Conservation (phyloP, 1,140 invertebrate genomes). For the Macrobrachium rosenbergii region DNA sequence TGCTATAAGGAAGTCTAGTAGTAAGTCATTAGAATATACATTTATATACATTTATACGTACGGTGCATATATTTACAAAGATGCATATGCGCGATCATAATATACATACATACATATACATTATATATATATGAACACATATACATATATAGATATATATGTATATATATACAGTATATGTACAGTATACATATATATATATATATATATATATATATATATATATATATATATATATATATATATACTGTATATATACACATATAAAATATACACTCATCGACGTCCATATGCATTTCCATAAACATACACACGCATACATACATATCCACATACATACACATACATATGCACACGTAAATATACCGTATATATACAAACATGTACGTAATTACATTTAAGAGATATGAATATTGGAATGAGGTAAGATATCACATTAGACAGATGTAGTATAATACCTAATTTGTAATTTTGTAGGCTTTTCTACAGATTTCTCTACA, state of each 20-base stretch:
- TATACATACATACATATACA: background rate
- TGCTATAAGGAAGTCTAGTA: background rate
- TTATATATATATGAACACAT: background rate
- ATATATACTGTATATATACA: background rate
- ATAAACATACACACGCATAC: background rate
- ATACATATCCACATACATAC: background rate
- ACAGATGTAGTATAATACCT: background rate
- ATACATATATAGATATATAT: background rate
- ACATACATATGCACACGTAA: background rate
- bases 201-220: constrained; percentile 20
- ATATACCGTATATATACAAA: background rate
- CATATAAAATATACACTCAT: too few relatives aligned
- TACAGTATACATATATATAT: background rate
- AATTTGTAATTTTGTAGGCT: background rate
- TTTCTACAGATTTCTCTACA: background rate
- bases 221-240: background rate
- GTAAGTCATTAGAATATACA: background rate
- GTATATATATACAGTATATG: constrained; percentile 1
- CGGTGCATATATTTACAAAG: background rate
- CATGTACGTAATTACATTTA: background rate
- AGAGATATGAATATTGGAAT: constrained; percentile 5
- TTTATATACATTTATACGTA: background rate
- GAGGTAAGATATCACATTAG: constrained; percentile 29
- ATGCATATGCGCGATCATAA: background rate
- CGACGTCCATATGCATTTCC: too few relatives aligned